Base-by-base conservation (phyloP, 2,113 vertebrate species). In the Cebus imitator region DNA sequence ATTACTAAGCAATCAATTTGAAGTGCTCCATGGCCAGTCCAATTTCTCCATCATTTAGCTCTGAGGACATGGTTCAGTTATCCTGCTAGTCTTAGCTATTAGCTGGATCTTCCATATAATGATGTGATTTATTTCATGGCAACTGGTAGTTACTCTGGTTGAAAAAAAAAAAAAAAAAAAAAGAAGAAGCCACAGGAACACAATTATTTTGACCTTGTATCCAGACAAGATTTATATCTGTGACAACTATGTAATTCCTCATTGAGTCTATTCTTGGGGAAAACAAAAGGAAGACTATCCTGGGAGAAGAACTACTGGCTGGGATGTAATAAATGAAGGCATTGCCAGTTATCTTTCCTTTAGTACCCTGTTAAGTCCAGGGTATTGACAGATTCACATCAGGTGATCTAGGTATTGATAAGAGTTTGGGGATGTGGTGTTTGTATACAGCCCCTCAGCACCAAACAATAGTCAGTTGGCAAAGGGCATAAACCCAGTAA, bases 111-210 rank as follows among this genome's bases (percentile, higher is more conserved):
- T 52, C 30, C 73, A 43, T 76, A 25, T 72, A 14, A 83, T 58
- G 87, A 73, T 85, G 16, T 85, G 75, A 93, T 94, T 97, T 93
- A 96, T 82, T 87, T 30, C 55, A 58, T 66, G 37, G 21, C 73
- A 93, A 35, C 30, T 91, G 55, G 27, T 16, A 45, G 66, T 66
- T 64, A 68, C n/a, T 79, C 48, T 45, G 35, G 35, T 66, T 86
- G 88, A 81, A 58, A 50, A 84, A 52, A 90, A 82, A 68, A 40
- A n/a, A n/a, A n/a, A 92, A 45, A 50, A 48, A 48, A 48, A 48
- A 48, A 10, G 45, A 43, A 81, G 72, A 83, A 87, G 50, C 72
- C 90, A 90, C 6, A 45, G 55, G 1, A 96, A 57, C 61, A 76
- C 16, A 68, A 86, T 64, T 80, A 81, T 64, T 75, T 72, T 93